Evolutionary conservation across 2,797 vertebrate species (phyloP).

Genomic region (Protosalanx chinensis): DNA sequence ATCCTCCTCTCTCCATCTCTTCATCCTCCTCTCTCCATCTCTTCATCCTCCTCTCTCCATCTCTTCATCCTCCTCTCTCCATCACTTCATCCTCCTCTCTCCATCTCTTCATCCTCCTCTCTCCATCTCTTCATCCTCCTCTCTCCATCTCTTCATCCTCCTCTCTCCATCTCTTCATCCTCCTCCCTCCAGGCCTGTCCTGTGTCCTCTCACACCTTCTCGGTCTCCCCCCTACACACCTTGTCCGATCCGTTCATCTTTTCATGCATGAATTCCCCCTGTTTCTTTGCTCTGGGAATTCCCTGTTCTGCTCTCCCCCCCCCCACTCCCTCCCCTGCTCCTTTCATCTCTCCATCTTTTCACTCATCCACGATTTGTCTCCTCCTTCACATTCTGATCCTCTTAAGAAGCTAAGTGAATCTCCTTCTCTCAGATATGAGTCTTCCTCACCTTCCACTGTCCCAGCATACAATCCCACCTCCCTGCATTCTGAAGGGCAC

Average conservation of each 20-base stretch:
- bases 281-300: too few species aligned
- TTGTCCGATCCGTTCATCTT: background rate
- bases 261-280: background rate
- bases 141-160: slow-evolving; percentile 16
- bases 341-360: background rate
- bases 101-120: background rate
- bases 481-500: too few species aligned
- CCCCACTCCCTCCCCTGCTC: background rate
- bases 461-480: slow-evolving; percentile 25
- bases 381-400: slow-evolving; percentile 20
- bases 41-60: background rate
- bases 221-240: background rate
- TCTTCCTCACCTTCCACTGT: slow-evolving; percentile 21
- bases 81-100: background rate
- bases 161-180: background rate
- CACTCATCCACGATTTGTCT: slow-evolving; percentile 8
- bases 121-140: background rate
- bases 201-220: background rate
- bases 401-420: slow-evolving; percentile 28
- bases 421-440: slow-evolving; percentile 28
- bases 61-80: slow-evolving; percentile 10
- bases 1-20: background rate
- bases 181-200: background rate
- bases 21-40: background rate
- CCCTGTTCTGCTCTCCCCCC: background rate